These are phyloP conservation scores for Subacronicta megacephala DNA, from an alignment of 2,888 invertebrate species.

Conservation along the genomic window DNA sequence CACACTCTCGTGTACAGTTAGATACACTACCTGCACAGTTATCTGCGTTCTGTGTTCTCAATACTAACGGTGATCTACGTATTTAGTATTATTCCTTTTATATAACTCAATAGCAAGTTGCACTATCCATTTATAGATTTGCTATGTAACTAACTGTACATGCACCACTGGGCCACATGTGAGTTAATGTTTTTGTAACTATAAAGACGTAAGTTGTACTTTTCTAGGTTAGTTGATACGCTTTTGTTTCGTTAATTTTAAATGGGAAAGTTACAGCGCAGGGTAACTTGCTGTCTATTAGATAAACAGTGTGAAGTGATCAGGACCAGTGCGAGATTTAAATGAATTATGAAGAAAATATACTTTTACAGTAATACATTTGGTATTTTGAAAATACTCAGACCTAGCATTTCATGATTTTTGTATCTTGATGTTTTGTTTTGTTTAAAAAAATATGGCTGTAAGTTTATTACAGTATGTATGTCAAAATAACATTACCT, in stretches of 20 bases:
- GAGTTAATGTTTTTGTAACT: constrained; percentile 65
- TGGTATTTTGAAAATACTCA: constrained; percentile 58
- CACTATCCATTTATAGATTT: constrained; percentile 44
- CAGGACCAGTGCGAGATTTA: constrained; percentile 61
- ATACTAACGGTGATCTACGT: constrained; percentile 39
- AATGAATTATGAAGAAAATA: constrained; percentile 23
- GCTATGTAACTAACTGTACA: constrained; percentile 58
- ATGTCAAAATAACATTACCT: constrained; percentile 25
- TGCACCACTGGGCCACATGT: constrained; percentile 56
- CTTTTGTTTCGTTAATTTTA: constrained; percentile 66
- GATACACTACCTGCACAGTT: constrained; percentile 27
- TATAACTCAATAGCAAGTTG: constrained; percentile 48
- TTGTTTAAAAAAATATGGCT: constrained; percentile 4
- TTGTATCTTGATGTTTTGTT: constrained; percentile 25
- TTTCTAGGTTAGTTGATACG: constrained; percentile 68
- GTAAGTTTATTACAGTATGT: constrained; percentile 5
- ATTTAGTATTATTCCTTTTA: constrained; percentile 39
- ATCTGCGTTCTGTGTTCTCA: constrained; percentile 37
- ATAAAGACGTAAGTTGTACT: constrained; percentile 68
- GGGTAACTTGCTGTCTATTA: constrained; percentile 63
- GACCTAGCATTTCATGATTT: constrained; percentile 47
- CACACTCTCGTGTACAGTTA: constrained; percentile 39
- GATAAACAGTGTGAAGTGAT: constrained; percentile 49
- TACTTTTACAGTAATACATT: constrained; percentile 39
- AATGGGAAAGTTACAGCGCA: constrained; percentile 66